A percentile compares a stretch with the other conserved stretches of the same genome.
phyloP scores from a whole-genome alignment of 2,797 vertebrate species.

The Ptychobarbus kaznakovi region DNA sequence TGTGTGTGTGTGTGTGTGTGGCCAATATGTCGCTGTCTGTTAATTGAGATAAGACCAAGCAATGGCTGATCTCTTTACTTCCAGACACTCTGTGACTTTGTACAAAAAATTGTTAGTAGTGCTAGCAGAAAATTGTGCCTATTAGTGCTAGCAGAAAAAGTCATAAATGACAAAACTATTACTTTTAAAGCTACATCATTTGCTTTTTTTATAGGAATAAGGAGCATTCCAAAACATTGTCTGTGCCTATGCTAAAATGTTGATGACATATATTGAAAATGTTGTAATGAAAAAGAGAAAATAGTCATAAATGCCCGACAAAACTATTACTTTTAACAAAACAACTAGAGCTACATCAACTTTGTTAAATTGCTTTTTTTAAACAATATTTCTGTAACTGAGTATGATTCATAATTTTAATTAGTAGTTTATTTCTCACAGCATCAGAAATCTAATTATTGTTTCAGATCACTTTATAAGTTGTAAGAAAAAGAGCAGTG shows the following conservation, averaged over 20 bases:
- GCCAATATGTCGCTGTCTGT: neutral
- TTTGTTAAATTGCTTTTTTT: no score
- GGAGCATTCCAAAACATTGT: neutral
- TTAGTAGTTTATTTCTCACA: no score
- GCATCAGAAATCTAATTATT: no score
- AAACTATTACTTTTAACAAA: neutral
- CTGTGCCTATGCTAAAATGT: neutral
- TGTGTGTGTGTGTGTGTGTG: neutral
- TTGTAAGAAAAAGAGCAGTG: neutral
- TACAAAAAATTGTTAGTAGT: neutral
- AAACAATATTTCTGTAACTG: no score
- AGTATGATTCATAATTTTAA: no score
- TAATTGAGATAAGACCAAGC: conserved; percentile 6
- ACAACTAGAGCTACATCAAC: neutral
- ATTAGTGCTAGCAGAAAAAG: no score
- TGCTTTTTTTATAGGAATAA: neutral
- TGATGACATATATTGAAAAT: neutral
- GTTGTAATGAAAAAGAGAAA: neutral
- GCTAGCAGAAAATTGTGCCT: neutral
- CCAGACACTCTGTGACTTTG: neutral
- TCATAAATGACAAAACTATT: no score
- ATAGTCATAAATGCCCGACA: neutral
- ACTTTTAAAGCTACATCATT: no score
- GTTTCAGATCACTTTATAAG: neutral
- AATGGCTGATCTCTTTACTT: neutral